phyloP scores from a whole-genome alignment of 1,140 invertebrate genomes.

The Drosophila hydei region DNA sequence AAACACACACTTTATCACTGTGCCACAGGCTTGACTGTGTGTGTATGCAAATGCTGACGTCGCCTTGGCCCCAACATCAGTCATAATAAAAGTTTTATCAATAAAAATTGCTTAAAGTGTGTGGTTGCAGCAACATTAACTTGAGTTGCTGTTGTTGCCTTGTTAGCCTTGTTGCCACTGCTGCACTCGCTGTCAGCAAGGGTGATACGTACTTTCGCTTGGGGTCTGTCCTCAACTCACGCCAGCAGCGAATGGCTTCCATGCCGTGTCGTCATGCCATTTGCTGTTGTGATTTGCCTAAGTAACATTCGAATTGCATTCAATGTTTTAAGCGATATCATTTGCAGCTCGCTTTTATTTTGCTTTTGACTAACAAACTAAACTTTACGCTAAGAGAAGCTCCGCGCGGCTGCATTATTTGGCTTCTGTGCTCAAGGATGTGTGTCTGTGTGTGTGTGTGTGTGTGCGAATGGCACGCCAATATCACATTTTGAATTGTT shows the following conservation, averaged over 20 bases:
- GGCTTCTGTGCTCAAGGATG: neutral
- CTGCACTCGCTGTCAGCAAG: constrained; percentile 35
- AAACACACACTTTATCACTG: constrained; percentile 3
- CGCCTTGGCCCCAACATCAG: constrained; percentile 60
- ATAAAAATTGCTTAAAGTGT: constrained; percentile 61
- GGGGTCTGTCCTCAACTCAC: neutral
- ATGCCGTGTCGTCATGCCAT: constrained; percentile 58
- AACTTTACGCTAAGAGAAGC: constrained; percentile 4
- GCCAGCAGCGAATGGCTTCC: constrained; percentile 14
- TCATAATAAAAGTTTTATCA: constrained; percentile 69
- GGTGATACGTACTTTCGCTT: too few relatives aligned
- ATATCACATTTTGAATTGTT: constrained; percentile 71
- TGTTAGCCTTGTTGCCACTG: constrained; percentile 30
- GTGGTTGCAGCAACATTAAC: constrained; percentile 50
- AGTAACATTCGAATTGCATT: constrained; percentile 61
- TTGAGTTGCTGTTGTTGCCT: constrained; percentile 15
- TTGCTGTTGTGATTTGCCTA: constrained; percentile 34
- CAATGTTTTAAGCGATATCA: constrained; percentile 52
- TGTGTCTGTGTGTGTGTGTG: constrained; percentile 16
- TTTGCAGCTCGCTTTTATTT: constrained; percentile 33
- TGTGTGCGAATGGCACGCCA: constrained; percentile 21
- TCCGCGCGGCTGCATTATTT: neutral
- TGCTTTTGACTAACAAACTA: neutral
- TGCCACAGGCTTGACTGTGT: neutral
- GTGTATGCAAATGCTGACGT: neutral